These are phyloP conservation scores for Pyrgilauda ruficollis DNA, from an alignment of 2,113 vertebrate genomes.

Conservation along the genomic window DNA sequence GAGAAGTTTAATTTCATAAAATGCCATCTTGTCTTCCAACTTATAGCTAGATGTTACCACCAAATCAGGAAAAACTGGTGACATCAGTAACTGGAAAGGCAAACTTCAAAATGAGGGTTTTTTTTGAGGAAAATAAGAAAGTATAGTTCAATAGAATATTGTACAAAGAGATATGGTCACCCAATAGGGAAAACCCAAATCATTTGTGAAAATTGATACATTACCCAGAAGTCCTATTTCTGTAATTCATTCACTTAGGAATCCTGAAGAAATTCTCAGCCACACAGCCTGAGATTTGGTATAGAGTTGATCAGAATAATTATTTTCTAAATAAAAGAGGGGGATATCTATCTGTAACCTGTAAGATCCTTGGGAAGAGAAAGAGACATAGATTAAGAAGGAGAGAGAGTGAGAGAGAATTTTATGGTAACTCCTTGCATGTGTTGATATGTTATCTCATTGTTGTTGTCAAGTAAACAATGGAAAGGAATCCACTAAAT, in stretches of 20 bases:
- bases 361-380: background rate
- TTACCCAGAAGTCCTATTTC: background rate
- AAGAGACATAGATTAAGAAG: background rate
- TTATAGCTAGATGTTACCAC: background rate
- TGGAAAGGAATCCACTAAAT: background rate
- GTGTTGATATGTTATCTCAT: background rate
- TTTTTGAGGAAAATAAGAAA: background rate
- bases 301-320: background rate
- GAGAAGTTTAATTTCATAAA: background rate
- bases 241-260: background rate
- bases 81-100: background rate
- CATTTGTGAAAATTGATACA: rapidly evolving
- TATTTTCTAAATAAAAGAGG: background rate
- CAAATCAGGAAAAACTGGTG: background rate
- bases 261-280: background rate
- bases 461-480: rapidly evolving
- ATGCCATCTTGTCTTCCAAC: background rate
- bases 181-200: background rate
- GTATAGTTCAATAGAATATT: background rate
- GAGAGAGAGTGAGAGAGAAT: background rate
- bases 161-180: background rate
- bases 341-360: background rate
- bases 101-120: background rate
- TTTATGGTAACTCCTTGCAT: background rate
- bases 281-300: background rate